Conservation (phyloP, 2,113 vertebrate genomes). For the Lathamus discolor region DNA sequence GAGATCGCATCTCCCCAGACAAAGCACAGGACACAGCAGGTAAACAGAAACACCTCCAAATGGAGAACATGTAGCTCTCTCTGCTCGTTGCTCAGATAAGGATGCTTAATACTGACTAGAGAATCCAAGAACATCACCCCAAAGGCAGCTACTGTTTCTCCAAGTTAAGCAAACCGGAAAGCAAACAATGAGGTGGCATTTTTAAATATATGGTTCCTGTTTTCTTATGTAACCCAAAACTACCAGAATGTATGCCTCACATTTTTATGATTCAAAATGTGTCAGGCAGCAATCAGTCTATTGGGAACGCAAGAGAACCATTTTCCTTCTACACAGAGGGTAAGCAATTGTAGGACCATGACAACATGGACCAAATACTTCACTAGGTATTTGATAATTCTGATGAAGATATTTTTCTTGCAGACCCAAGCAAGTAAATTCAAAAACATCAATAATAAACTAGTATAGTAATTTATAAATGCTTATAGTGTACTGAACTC, state of each 20-base stretch:
- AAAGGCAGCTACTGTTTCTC: not conserved
- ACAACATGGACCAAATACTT: not conserved
- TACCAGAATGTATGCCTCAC: not conserved
- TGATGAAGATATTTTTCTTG: not conserved
- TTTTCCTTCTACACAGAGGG: not conserved
- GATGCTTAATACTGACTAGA: not conserved
- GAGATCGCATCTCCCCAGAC: not conserved
- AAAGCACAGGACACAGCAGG: not conserved
- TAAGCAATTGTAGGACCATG: not conserved
- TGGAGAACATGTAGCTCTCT: not conserved
- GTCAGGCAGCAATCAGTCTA: not conserved
- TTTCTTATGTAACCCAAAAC: not conserved
- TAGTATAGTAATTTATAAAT: not conserved
- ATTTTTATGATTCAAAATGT: not conserved
- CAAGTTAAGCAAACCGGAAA: not conserved
- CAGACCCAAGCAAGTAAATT: not conserved
- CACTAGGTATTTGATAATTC: not conserved
- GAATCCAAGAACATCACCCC: not conserved
- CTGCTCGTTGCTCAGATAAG: accelerated
- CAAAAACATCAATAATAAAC: not conserved
- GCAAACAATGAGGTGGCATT: not conserved
- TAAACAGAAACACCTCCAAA: not conserved
- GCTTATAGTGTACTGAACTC: not conserved
- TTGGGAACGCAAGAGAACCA: not conserved
- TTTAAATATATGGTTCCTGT: not conserved